Evolutionary conservation across 2,113 vertebrate species (phyloP), one percentile per base, ranked within the genome.

Genomic region (Hippotragus niger): DNA sequence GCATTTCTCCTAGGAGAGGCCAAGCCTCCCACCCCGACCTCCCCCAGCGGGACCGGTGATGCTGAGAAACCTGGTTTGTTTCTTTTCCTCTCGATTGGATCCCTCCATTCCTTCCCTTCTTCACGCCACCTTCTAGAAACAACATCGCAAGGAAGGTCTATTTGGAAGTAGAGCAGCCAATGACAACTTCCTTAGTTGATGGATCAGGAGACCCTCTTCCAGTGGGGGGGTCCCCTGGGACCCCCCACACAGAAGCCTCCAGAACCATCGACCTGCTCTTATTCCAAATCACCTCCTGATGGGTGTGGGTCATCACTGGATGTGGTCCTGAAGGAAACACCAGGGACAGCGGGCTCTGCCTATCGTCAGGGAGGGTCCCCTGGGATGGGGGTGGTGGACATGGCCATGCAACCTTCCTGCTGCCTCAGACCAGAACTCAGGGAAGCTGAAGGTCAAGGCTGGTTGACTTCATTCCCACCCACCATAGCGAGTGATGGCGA

Each of bases 151-250:
- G 12, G 52, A 55, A n/a, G 21, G 47, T 4, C 6, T 2, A 1
- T 31, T 2, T 67, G 45, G 36, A 88, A 55, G 8, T 15, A 33
- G 1, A n/a, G 2, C 9, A 25, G 27, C 40, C 12, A 33, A 1
- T 1, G 33, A 21, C 7, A 67, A 67, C 1, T 50, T 47, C n/a
- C 8, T 45, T 6, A 14, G 10, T 0, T 6, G 2, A 5, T 6
- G 6, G 62, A 52, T 19, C 50, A 36, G 13, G 43, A 57, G 71
- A 58, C n/a, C 12, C 10, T 21, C 29, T 29, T 74, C 13, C 5
- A 29, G 19, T 23, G 6, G 4, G 8, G 15, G 5, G 6, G 12
- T 7, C 25, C n/a, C 7, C 36, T 5, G 17, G 8, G 82, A 80
- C 2, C 12, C 13, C 15, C 0, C 55, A 8, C 36, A 31, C 36